These are phyloP conservation scores for Platalea minor DNA, from an alignment of 2,797 vertebrate genomes.

Conservation along the genomic window DNA sequence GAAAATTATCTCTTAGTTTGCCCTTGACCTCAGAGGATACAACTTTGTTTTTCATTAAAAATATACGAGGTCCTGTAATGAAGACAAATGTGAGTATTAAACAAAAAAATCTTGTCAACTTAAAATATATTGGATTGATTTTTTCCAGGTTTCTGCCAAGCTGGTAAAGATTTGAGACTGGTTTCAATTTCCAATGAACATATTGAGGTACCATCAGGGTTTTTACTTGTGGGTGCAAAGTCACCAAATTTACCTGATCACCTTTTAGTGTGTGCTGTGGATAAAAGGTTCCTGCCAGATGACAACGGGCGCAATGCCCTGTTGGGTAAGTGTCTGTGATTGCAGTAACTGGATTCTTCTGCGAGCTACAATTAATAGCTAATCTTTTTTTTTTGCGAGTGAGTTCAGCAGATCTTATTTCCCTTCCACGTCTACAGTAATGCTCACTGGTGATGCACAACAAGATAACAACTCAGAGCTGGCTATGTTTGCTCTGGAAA, in stretches of 20 bases:
- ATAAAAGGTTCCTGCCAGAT: constrained; percentile 92
- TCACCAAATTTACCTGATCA: constrained; percentile 87
- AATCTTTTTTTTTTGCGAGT: not conserved
- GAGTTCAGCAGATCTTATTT: not conserved
- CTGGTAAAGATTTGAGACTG: constrained; percentile 91
- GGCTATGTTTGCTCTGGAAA: not conserved
- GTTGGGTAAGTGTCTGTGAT: constrained; percentile 82
- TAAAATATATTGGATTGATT: not conserved
- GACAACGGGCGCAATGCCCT: constrained; percentile 91
- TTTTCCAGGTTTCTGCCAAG: constrained; percentile 89
- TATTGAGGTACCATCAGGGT: constrained; percentile 87
- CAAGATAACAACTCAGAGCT: not conserved
- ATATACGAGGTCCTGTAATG: not conserved
- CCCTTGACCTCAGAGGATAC: not conserved
- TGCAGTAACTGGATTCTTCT: not conserved
- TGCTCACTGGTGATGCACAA: not conserved
- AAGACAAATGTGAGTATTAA: not conserved
- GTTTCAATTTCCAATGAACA: constrained; percentile 83
- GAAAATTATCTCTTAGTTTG: not conserved
- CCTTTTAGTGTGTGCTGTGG: constrained; percentile 92
- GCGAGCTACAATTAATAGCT: not conserved
- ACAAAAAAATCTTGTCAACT: not conserved
- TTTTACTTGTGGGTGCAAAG: constrained; percentile 90
- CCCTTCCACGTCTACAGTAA: not conserved
- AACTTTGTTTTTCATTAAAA: not conserved